Base-by-base conservation (phyloP, 2,113 vertebrate genomes). In the Corythornis madagascariensis region DNA sequence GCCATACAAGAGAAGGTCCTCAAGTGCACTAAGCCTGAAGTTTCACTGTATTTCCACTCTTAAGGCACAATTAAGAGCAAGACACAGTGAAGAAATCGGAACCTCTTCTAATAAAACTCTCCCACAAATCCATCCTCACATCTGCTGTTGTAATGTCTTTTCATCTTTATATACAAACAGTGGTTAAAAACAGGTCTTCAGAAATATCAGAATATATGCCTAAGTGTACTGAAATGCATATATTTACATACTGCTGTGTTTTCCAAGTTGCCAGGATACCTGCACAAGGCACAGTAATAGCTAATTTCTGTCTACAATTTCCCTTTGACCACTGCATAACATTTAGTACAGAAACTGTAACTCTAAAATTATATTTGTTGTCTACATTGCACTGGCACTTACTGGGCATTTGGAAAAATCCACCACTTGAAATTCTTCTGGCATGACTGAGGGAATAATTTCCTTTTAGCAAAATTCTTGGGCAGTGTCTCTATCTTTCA, bases 361-460 rank as follows among this genome's bases (percentile, higher is more conserved):
- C 28, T 72, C 53, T 38, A 24, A 91, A 69, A 72, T 42, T 11
- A 8, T 76, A 18, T 79, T 91, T 82, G 61, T 35, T 65, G 15
- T 71, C 69, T 69, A 25, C 1, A 1, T 18, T 57, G 28, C 15
- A 10, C 16, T 31, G 3, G 6, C 53, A 53, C 4, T 87, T 84
- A 43, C 28, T 11, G 64, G 10, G 33, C 38, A 82, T 19, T 42
- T 92, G 84, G 59, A 91, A 79, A 12, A 63, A 87, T 28, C 60
- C 79, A 55, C 29, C 45, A 64, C 28, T 89, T 92, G 63, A 50
- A 82, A 57, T 65, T 81, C 65, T 64, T 96, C 86, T 90, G 89
- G 70, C 29, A 24, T 11, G 48, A 48, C 25, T 3, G 1, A 35
- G 10, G 20, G 19, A 85, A 83, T 31, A 10, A 45, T 16, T 20